phyloP scores from a whole-genome alignment of 2,888 invertebrate genomes.

The Osmoderma eremita region DNA sequence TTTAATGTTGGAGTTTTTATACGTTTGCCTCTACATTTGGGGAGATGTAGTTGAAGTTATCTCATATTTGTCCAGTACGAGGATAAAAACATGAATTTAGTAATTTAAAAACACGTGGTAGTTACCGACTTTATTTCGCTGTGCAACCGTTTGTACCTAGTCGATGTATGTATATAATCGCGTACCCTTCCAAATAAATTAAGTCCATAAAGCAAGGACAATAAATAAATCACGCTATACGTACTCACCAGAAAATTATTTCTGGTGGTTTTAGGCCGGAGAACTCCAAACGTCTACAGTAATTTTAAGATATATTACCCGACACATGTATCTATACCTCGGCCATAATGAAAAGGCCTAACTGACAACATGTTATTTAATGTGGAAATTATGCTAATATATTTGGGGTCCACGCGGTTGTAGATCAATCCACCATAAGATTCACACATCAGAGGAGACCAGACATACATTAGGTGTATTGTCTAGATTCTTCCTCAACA shows the following conservation, averaged over 20 bases:
- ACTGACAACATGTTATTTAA: slow-evolving; percentile 55
- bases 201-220: slow-evolving; percentile 34
- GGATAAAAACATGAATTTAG: too few species aligned
- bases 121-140: too few species aligned
- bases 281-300: slow-evolving; percentile 37
- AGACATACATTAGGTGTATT: slow-evolving; percentile 25
- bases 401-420: slow-evolving; percentile 27
- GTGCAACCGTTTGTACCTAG: too few species aligned
- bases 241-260: slow-evolving; percentile 49
- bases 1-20: slow-evolving; percentile 21
- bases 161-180: too few species aligned
- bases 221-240: slow-evolving; percentile 45
- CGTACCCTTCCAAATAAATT: slow-evolving; percentile 29
- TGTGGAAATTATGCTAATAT: slow-evolving; percentile 57
- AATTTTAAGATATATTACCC: slow-evolving; percentile 51
- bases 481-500: slow-evolving; percentile 34
- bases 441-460: slow-evolving; percentile 32
- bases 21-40: background rate
- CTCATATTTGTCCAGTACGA: too few species aligned
- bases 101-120: too few species aligned
- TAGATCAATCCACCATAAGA: slow-evolving; percentile 34
- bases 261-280: slow-evolving; percentile 42
- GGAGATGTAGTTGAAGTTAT: too few species aligned
- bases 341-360: slow-evolving; percentile 50
- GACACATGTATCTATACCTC: slow-evolving; percentile 50